These are phyloP conservation scores for Lasioglossum albipes DNA, from an alignment of 1,140 invertebrate genomes.

Conservation along the genomic window DNA sequence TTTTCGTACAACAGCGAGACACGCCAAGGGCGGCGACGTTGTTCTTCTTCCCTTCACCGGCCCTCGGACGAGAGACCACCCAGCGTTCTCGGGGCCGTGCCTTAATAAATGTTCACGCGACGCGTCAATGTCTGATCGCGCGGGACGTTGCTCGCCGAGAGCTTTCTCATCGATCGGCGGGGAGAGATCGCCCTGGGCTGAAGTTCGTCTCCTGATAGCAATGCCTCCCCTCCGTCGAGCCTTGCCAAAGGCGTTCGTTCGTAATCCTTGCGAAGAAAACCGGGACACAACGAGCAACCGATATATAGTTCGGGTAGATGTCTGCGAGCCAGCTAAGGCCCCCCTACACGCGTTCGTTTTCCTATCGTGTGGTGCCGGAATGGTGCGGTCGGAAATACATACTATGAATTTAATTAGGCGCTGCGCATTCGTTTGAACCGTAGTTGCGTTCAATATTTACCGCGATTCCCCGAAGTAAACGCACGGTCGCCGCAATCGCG, in stretches of 20 bases:
- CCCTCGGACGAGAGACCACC: slow-evolving; percentile 13
- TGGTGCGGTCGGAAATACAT: no score
- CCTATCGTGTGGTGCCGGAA: no score
- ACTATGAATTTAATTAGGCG: no score
- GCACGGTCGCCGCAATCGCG: no score
- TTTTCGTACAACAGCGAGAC: slow-evolving; percentile 46
- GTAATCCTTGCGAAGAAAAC: neutral
- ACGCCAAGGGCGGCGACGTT: slow-evolving; percentile 19
- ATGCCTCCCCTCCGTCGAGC: slow-evolving; percentile 2
- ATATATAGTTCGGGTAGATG: neutral
- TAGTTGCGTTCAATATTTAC: no score
- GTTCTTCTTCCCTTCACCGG: slow-evolving; percentile 5
- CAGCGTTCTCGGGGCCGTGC: slow-evolving; percentile 47
- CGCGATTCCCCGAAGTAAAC: no score
- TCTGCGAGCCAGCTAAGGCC: no score
- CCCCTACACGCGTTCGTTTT: no score
- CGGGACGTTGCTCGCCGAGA: slow-evolving; percentile 47
- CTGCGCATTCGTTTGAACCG: no score
- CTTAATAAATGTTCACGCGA: slow-evolving; percentile 38
- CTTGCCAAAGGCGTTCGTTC: neutral
- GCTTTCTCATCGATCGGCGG: slow-evolving; percentile 40
- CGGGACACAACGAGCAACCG: neutral
- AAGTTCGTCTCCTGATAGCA: slow-evolving; percentile 18
- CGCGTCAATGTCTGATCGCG: slow-evolving; percentile 6
- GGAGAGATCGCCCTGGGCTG: slow-evolving; percentile 17